Evolutionary conservation across 2,888 invertebrate genomes (phyloP), one percentile per base, ranked within the genome.

Genomic region (Pseudococcus jackbeardsleyi): DNA sequence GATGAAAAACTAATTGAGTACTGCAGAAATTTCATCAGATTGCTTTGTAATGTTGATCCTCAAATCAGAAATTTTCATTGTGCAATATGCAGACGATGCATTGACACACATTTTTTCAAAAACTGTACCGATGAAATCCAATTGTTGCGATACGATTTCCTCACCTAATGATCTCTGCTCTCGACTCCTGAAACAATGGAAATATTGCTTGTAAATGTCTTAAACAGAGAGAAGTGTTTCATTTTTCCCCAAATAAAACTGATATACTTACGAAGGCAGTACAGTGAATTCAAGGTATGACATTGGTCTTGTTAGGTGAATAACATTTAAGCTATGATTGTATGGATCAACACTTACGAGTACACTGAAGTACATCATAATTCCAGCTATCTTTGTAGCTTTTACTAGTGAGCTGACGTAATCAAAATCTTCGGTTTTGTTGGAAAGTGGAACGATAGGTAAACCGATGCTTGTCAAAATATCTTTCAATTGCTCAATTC

Each of bases 271-370:
- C 85, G 7, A 46, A 26, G 86, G 86, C 17, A 86, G 19, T 8
- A 42, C n/a, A 39, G 68, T 19, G 9, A n/a, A 12, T 1, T 26
- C 50, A 6, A 68, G 7, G 26, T 50, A 7, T 72, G 22, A 5
- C 6, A 11, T 6, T 15, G 86, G 77, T 79, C 15, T 87, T 5
- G 50, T 5, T 11, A 87, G 9, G 17, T 17, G 15, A 48, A 87
- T 87, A 26, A 3, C 50, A 26, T 87, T 87, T 33, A 48, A 12
- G 8, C 72, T 77, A 11, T 87, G 77, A 46, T 87, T 87, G 33
- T 46, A 48, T 0, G 86, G 86, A 33, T 79, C 33, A n/a, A 42
- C 19, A 0, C 17, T 17, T 17, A 87, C 86, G 6, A 11, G 15
- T 8, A 87, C 17, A 8, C 9, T n/a, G 54, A 77, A 87, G 17